Percentiles rank a stretch among this genome's conserved stretches.
These are phyloP conservation scores for Poeciliopsis turrubarensis DNA, from an alignment of 2,113 vertebrate species.

Conservation along the genomic window DNA sequence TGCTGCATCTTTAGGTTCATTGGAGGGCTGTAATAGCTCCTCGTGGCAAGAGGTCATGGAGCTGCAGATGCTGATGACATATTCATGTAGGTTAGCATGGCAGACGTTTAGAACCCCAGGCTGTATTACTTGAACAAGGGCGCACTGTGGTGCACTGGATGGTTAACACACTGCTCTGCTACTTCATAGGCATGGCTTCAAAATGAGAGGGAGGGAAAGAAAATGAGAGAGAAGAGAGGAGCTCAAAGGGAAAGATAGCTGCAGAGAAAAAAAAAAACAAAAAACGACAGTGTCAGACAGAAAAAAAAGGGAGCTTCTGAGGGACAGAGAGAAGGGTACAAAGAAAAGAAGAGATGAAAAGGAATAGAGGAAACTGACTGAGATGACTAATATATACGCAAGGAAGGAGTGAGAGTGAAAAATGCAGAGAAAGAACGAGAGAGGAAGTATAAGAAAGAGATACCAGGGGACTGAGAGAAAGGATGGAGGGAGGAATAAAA, in stretches of 20 bases:
- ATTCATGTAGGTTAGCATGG: conserved; percentile 43
- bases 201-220: conserved; percentile 57
- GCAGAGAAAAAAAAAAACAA: conserved; percentile 41
- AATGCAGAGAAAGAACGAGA: conserved; percentile 46
- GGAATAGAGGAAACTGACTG: conserved; percentile 45
- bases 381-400: conserved; percentile 40
- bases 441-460: conserved; percentile 38
- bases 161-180: conserved; percentile 44
- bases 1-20: conserved; percentile 17
- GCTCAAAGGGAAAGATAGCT: conserved; percentile 65
- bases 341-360: conserved; percentile 63
- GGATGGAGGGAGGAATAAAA: conserved; percentile 39
- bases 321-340: conserved; percentile 55
- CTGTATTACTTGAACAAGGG: conserved; percentile 35
- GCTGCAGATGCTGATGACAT: conserved; percentile 48
- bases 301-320: conserved; percentile 48
- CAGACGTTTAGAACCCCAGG: conserved; percentile 36
- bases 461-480: conserved; percentile 41
- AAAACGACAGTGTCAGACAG: conserved; percentile 48
- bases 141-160: conserved; percentile 38
- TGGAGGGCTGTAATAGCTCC: conserved; percentile 9
- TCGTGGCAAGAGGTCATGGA: conserved; percentile 39
- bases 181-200: conserved; percentile 49
- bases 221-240: conserved; percentile 50
- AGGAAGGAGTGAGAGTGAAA: conserved; percentile 21